phyloP scores from a whole-genome alignment of 2,113 vertebrate species.

The Plestiodon gilberti region DNA sequence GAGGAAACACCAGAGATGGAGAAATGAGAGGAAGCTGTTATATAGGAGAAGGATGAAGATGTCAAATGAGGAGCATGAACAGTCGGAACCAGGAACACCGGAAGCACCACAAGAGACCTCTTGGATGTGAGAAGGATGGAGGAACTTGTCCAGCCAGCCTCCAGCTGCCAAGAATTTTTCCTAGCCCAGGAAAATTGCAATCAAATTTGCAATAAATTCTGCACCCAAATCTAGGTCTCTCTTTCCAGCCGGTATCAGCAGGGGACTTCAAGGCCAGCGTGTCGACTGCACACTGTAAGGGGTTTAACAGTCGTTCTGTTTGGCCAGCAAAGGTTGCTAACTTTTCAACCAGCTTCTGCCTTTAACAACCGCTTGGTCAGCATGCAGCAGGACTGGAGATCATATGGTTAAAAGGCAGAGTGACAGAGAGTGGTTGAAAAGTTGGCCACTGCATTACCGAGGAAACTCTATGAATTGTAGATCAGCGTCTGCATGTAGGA shows the following conservation, averaged over 20 bases:
- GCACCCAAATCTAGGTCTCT: neutral
- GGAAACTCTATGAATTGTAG: neutral
- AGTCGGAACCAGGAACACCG: neutral
- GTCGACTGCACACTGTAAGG: neutral
- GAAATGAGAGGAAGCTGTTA: neutral
- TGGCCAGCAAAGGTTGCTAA: neutral
- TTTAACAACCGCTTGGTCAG: neutral
- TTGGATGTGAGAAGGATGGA: too few species aligned
- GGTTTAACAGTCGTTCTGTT: neutral
- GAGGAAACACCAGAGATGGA: neutral
- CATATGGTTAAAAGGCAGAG: neutral
- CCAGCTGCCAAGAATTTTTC: neutral
- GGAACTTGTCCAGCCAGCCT: neutral
- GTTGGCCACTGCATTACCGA: neutral
- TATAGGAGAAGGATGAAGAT: neutral
- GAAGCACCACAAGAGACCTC: neutral
- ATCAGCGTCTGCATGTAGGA: too few species aligned
- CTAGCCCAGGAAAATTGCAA: neutral
- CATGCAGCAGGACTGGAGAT: neutral
- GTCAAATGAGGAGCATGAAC: neutral
- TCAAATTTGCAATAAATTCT: neutral
- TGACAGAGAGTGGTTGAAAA: neutral
- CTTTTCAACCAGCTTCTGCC: neutral
- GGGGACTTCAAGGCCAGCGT: neutral
- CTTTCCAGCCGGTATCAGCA: neutral